Conservation (phyloP, 2,113 vertebrate genomes). For the Formicarius rufipectus region DNA sequence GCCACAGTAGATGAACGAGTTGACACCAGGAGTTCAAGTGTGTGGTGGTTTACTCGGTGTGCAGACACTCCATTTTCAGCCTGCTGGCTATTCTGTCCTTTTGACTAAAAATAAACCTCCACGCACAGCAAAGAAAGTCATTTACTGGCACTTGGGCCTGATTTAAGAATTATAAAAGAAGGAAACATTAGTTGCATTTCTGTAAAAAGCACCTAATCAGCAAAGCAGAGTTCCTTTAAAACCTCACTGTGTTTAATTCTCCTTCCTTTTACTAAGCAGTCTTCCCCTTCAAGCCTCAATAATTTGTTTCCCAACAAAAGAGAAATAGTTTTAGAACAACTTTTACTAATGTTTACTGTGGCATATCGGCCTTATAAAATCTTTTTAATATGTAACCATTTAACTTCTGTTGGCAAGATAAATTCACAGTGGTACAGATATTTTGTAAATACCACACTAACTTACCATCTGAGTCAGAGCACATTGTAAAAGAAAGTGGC, state of each 20-base stretch:
- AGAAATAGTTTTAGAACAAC: slow-evolving; percentile 29
- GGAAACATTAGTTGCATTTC: slow-evolving; percentile 42
- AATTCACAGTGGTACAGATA: slow-evolving; percentile 16
- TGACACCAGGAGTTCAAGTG: background rate
- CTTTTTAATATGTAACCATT: slow-evolving; percentile 69
- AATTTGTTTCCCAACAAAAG: slow-evolving; percentile 44
- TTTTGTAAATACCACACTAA: slow-evolving; percentile 59
- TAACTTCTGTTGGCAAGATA: slow-evolving; percentile 64
- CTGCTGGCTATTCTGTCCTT: background rate
- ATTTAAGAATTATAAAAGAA: slow-evolving; percentile 10
- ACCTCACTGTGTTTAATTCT: background rate
- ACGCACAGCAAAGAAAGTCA: background rate
- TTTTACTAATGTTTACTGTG: slow-evolving; percentile 39
- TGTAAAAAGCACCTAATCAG: slow-evolving; percentile 50
- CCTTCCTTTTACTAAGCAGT: slow-evolving; percentile 1
- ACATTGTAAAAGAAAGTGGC: slow-evolving; percentile 15
- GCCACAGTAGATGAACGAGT: background rate
- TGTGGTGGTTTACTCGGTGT: background rate
- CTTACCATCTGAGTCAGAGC: slow-evolving; percentile 4
- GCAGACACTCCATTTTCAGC: background rate
- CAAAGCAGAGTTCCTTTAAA: slow-evolving; percentile 55
- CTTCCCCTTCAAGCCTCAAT: slow-evolving; percentile 48
- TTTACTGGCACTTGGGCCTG: background rate
- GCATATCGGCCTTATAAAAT: slow-evolving; percentile 61
- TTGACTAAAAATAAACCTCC: slow-evolving; percentile 43